Evolutionary conservation across 2,113 vertebrate genomes (phyloP).

Genomic region (Pimephales promelas): DNA sequence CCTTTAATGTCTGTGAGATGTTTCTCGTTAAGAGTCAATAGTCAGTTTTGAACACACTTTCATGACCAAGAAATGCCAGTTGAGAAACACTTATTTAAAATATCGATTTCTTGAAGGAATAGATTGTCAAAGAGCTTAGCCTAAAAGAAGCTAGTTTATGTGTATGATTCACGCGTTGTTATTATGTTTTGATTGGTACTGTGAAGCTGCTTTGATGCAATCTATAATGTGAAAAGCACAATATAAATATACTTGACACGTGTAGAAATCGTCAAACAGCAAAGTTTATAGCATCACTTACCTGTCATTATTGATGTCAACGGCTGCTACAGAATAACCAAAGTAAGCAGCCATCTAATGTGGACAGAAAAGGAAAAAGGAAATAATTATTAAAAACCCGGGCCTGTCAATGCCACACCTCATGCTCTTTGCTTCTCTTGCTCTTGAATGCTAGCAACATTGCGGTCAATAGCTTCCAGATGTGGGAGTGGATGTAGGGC

Average conservation of each 20-base stretch:
- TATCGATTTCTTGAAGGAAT: background rate
- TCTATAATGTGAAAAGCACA: no score
- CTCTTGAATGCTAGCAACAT: background rate
- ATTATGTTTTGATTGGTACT: no score
- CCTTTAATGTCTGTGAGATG: background rate
- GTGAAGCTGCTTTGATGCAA: no score
- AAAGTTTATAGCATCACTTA: slow-evolving; percentile 67
- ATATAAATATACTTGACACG: no score
- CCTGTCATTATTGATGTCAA: slow-evolving; percentile 89
- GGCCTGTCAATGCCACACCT: background rate
- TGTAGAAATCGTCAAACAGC: no score
- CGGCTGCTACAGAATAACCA: slow-evolving; percentile 88
- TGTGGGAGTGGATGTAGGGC: slow-evolving; percentile 52
- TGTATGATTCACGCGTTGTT: no score
- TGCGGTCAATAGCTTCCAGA: slow-evolving; percentile 54
- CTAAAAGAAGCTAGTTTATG: background rate
- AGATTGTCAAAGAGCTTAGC: background rate
- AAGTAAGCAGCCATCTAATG: slow-evolving; percentile 95
- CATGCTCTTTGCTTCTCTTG: background rate
- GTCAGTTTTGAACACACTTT: background rate
- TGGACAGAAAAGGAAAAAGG: slow-evolving; percentile 28
- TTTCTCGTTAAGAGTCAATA: background rate
- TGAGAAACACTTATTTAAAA: background rate
- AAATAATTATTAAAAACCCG: background rate
- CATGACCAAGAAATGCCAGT: background rate